phyloP scores from a whole-genome alignment of 53 echinoderm and acorn worm genomes.

The Crossaster papposus region DNA sequence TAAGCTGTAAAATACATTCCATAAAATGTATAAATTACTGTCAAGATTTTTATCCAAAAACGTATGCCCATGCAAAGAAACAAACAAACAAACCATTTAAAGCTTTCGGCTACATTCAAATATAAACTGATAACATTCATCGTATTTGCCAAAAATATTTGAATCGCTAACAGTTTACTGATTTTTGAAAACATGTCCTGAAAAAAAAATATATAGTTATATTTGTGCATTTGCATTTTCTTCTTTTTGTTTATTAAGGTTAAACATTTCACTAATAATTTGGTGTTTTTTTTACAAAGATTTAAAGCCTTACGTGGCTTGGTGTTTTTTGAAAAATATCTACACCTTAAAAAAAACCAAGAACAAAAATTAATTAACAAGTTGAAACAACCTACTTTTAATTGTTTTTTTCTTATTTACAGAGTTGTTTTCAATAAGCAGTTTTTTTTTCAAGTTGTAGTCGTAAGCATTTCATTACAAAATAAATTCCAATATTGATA shows the following conservation, averaged over 20 bases:
- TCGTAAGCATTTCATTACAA: slow-evolving; percentile 28
- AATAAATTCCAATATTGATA: slow-evolving; percentile 22
- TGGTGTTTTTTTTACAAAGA: slow-evolving; percentile 51
- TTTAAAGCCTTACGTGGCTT: slow-evolving; percentile 39
- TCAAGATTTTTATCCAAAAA: neutral
- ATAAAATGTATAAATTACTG: neutral
- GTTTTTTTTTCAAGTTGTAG: slow-evolving; percentile 30
- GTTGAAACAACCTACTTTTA: slow-evolving; percentile 35
- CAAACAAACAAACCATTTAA: neutral
- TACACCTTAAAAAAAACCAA: slow-evolving; percentile 56
- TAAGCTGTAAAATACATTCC: neutral
- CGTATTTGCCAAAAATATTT: neutral
- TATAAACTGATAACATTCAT: neutral
- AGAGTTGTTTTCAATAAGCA: slow-evolving; percentile 41
- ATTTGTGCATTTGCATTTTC: slow-evolving; percentile 18
- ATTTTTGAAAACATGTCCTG: slow-evolving; percentile 2
- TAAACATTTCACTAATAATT: slow-evolving; percentile 30
- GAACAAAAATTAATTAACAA: neutral
- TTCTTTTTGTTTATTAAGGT: neutral
- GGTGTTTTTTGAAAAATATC: slow-evolving; percentile 46
- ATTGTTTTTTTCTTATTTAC: slow-evolving; percentile 45
- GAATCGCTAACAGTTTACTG: neutral
- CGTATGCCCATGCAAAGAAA: neutral
- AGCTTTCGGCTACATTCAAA: neutral
- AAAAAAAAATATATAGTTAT: slow-evolving; percentile 29